Evolutionary conservation across 2,888 invertebrate genomes (phyloP), one percentile per base, ranked within the genome.

Genomic region (Saturnia pavonia): DNA sequence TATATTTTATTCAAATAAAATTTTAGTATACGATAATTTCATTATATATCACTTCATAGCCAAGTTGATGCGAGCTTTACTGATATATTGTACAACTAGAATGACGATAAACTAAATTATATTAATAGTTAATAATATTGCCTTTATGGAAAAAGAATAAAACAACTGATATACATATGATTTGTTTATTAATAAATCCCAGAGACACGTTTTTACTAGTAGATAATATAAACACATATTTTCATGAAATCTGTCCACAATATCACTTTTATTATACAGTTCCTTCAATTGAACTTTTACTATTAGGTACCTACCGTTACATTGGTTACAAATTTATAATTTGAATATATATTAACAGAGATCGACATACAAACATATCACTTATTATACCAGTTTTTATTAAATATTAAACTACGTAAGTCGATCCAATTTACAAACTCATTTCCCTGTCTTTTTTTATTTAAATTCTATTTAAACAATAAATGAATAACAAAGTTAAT

Each of bases 111-210:
- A 34, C 34, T 34, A 34, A 34, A 34, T 34, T 34, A 34, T 34
- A 34, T 34, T 34, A 34, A 34, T n/a, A n/a, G n/a, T n/a, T n/a
- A n/a, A 54, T 54, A 54, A 54, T 54, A 54, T 19, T 48, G 48
- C 43, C 43, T 54, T 1, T 22, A 54, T 54, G 11, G n/a, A 43
- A 27, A 9, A 14, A 60, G n/a, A n/a, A 60, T 25, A 27, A 60
- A 60, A 60, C 57, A 27, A 60, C 25, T 27, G 27, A 60, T 6
- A 25, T 27, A 27, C 19, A 27, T 60, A 48, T 22, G 25, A 8
- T 40, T n/a, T 40, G 40, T 65, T 65, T 65, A 65, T 63, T 19
- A 63, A 63, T 63, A 63, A 63, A 40, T 65, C 65, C 40, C n/a
- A n/a, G 34, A 40, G 2, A 40, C 40, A 16, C 19, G 40, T 65